A percentile compares a stretch with the other conserved stretches of the same genome.
These are phyloP conservation scores for Eudemis profundana DNA, from an alignment of 2,888 invertebrate species.

Conservation along the genomic window DNA sequence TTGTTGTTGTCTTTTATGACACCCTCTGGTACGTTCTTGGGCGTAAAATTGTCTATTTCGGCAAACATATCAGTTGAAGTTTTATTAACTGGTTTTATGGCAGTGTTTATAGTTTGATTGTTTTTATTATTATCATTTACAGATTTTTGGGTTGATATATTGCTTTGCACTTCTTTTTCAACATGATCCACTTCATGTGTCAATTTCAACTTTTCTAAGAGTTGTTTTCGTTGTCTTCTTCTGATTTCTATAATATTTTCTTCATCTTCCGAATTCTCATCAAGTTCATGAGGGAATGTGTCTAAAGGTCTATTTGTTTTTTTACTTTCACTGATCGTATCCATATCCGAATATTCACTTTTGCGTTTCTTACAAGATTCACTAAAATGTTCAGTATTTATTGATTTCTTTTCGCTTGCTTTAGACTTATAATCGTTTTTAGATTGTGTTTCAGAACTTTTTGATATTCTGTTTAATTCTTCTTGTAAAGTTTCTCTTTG, in stretches of 20 bases:
- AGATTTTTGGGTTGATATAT: constrained; percentile 42
- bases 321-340: constrained; percentile 1
- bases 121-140: constrained; percentile 48
- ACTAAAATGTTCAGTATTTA: constrained; percentile 45
- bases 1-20: constrained; percentile 68
- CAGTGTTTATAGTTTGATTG: constrained; percentile 51
- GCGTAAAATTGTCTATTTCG: constrained; percentile 93
- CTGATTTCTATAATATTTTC: constrained; percentile 96
- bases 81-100: constrained; percentile 70
- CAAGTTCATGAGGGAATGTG: constrained; percentile 80
- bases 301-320: constrained; percentile 44
- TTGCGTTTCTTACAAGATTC: constrained; percentile 45
- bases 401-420: constrained; percentile 56
- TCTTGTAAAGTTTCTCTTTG: constrained; percentile 69
- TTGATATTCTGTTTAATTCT: constrained; percentile 66
- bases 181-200: constrained; percentile 48
- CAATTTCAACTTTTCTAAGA: constrained; percentile 86
- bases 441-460: constrained; percentile 52
- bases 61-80: constrained; percentile 95
- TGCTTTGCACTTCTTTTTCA: constrained; percentile 45
- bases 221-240: constrained; percentile 93
- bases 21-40: constrained; percentile 77
- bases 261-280: constrained; percentile 92
- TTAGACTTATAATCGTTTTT: constrained; percentile 48
- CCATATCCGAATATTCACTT: constrained; percentile 2